phyloP scores from a whole-genome alignment of 2,113 vertebrate genomes.

The Acrocephalus arundinaceus region DNA sequence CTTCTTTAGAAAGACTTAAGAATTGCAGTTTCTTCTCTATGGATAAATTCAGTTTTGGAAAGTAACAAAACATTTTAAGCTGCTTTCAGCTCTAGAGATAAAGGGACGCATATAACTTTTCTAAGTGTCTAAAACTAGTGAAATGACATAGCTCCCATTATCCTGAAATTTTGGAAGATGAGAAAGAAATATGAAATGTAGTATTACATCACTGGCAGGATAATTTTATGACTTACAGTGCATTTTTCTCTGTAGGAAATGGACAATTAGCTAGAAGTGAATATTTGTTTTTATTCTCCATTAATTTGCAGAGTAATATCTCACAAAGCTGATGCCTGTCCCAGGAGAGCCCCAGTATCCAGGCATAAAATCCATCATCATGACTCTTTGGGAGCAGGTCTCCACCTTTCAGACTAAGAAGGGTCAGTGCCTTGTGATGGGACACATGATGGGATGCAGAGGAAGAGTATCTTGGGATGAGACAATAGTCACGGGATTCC shows the following conservation, averaged over 20 bases:
- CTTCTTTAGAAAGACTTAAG: not conserved
- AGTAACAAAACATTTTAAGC: not conserved
- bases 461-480: not conserved
- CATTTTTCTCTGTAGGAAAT: not conserved
- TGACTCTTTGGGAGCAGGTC: not conserved
- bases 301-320: not conserved
- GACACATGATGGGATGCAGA: not conserved
- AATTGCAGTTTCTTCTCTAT: not conserved
- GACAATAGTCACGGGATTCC: not conserved
- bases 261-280: not conserved
- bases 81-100: not conserved
- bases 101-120: not conserved
- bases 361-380: not conserved
- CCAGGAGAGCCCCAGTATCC: not conserved
- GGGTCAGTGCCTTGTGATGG: not conserved
- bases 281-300: not conserved
- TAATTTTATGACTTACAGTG: not conserved
- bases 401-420: not conserved
- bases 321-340: not conserved
- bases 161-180: not conserved
- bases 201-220: not conserved
- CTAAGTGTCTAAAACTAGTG: not conserved
- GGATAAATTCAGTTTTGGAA: not conserved
- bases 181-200: not conserved
- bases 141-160: not conserved